Evolutionary conservation across 2,113 vertebrate species (phyloP).

Genomic region (Neogobius melanostomus): DNA sequence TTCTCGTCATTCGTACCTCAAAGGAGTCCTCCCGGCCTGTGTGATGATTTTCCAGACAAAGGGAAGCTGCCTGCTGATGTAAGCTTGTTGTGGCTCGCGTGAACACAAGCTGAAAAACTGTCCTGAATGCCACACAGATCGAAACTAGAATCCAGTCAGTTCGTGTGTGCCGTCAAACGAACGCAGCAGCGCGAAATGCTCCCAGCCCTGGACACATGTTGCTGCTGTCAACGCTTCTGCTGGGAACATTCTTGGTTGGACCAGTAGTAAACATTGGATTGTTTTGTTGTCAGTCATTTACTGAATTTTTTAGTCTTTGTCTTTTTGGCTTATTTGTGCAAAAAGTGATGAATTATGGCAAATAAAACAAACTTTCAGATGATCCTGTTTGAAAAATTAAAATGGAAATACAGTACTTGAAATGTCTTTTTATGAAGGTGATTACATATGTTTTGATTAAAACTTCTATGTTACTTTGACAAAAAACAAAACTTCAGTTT

Average conservation of each 20-base stretch:
- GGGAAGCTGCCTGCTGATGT: constrained; percentile 71
- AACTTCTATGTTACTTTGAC: too few species aligned
- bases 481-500: too few species aligned
- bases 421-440: too few species aligned
- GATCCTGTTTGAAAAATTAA: too few species aligned
- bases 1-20: constrained; percentile 10
- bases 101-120: constrained; percentile 65
- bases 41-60: constrained; percentile 1
- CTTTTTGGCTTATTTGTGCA: background rate
- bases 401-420: too few species aligned
- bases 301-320: background rate
- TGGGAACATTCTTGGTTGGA: constrained; percentile 5
- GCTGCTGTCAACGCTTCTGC: constrained; percentile 22
- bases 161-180: constrained; percentile 43
- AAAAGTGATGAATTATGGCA: too few species aligned
- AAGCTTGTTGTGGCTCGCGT: constrained; percentile 60
- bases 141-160: constrained; percentile 50
- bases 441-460: too few species aligned
- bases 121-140: constrained; percentile 58
- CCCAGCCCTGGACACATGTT: constrained; percentile 28
- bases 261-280: background rate
- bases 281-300: background rate
- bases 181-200: constrained; percentile 45
- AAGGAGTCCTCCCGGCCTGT: constrained; percentile 21
- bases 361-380: too few species aligned